Evolutionary conservation across 2,113 vertebrate species (phyloP).

Genomic region (Ahaetulla prasina): DNA sequence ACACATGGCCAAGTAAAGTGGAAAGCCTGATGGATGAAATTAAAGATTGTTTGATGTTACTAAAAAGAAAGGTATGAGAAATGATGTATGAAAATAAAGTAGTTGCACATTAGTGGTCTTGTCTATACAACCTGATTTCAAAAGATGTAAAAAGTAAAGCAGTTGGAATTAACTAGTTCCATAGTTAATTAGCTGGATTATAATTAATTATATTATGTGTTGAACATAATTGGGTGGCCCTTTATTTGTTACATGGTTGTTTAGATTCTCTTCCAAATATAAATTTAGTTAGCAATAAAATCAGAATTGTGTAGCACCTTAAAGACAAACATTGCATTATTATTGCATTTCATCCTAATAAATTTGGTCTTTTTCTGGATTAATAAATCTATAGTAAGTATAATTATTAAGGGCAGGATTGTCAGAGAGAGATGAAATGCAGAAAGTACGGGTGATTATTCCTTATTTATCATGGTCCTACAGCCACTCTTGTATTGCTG

Average conservation of each 20-base stretch:
- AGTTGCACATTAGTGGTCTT: background rate
- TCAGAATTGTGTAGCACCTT: background rate
- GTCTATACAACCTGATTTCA: background rate
- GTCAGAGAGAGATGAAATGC: background rate
- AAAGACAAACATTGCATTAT: background rate
- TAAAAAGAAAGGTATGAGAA: slow-evolving; percentile 78
- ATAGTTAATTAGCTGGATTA: background rate
- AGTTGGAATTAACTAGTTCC: background rate
- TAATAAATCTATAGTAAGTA: background rate
- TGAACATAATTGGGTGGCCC: background rate
- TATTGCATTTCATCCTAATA: background rate
- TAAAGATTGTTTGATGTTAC: slow-evolving; percentile 76
- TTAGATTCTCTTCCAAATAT: background rate
- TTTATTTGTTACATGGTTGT: background rate
- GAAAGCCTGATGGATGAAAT: slow-evolving; percentile 68
- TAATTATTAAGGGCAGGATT: background rate
- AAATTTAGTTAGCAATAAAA: background rate
- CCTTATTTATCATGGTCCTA: background rate
- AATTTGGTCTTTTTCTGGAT: background rate
- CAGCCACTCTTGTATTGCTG: background rate
- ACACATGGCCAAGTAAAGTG: slow-evolving; percentile 63
- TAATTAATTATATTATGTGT: background rate
- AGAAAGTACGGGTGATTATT: background rate
- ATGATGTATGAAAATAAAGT: background rate
- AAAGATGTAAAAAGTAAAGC: background rate